Evolutionary conservation across 2,888 invertebrate genomes (phyloP).

Genomic region (Diaperis boleti): DNA sequence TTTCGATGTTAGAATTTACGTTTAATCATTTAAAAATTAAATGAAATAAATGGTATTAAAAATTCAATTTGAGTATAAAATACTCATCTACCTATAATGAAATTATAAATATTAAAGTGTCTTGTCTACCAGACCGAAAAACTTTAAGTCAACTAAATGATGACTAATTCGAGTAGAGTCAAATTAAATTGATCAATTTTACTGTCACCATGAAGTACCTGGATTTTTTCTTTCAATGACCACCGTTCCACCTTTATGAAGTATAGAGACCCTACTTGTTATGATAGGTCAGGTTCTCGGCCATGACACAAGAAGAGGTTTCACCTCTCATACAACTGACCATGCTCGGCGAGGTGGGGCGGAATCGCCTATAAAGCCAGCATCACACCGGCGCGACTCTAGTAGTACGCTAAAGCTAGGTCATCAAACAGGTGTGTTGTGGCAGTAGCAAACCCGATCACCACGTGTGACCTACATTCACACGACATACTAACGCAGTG

Average conservation of each 20-base stretch:
- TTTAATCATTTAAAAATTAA: no score
- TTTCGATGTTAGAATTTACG: no score
- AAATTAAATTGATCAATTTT: no score
- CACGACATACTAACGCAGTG: constrained; percentile 42
- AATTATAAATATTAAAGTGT: no score
- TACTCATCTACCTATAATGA: no score
- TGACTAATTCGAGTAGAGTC: no score
- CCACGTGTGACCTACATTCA: constrained; percentile 58
- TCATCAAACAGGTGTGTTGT: constrained; percentile 63
- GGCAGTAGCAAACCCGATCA: constrained; percentile 62
- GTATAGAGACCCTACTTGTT: constrained; percentile 44
- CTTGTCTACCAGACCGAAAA: no score
- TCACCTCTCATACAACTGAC: constrained; percentile 34
- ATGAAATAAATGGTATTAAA: no score
- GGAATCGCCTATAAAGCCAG: constrained; percentile 49
- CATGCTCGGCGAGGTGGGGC: constrained; percentile 38
- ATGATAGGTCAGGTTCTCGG: constrained; percentile 61
- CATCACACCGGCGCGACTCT: constrained; percentile 42
- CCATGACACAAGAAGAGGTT: constrained; percentile 60
- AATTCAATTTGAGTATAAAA: no score
- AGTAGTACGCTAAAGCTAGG: constrained; percentile 63
- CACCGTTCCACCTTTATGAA: not conserved
- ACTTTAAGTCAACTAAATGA: no score
- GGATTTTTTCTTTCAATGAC: no score
- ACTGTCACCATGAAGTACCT: no score